phyloP scores from a whole-genome alignment of 2,888 invertebrate genomes.

The Drosophila aldrichi region DNA sequence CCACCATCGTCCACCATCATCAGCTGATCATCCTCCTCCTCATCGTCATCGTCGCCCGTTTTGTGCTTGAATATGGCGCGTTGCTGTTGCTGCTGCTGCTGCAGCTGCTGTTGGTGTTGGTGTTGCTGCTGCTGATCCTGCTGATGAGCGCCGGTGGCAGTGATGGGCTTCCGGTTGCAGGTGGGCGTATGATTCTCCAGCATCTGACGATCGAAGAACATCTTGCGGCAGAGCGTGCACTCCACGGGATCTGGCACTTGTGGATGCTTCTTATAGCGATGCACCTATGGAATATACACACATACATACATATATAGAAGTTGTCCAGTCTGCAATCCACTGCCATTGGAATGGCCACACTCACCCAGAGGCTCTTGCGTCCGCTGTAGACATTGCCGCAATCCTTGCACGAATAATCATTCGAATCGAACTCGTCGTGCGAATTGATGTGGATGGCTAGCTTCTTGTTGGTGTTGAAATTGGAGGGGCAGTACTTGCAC shows the following conservation, averaged over 20 bases:
- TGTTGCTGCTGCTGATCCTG: constrained; percentile 42
- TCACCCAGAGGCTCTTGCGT: constrained; percentile 85
- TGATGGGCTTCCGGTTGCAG: constrained; percentile 81
- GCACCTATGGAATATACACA: constrained; percentile 66
- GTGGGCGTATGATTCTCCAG: constrained; percentile 83
- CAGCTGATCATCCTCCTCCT: constrained; percentile 56
- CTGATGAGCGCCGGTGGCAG: constrained; percentile 72
- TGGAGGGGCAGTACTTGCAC: constrained; percentile 85
- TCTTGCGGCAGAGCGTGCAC: constrained; percentile 84
- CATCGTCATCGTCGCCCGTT: constrained; percentile 79
- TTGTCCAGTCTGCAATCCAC: neutral
- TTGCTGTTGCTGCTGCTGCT: constrained; percentile 13
- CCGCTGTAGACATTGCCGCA: constrained; percentile 85
- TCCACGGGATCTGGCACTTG: constrained; percentile 84
- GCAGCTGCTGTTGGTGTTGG: constrained; percentile 12
- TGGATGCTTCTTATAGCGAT: constrained; percentile 86
- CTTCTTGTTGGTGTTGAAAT: constrained; percentile 85
- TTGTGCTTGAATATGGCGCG: constrained; percentile 67
- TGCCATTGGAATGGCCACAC: constrained; percentile 6
- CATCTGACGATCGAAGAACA: constrained; percentile 85
- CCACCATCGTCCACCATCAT: constrained; percentile 49
- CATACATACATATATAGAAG: neutral
- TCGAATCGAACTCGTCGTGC: constrained; percentile 85
- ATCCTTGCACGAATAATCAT: constrained; percentile 85
- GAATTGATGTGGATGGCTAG: constrained; percentile 85